Evolutionary conservation across 2,888 invertebrate species (phyloP).

Genomic region (Drosophila anceps): DNA sequence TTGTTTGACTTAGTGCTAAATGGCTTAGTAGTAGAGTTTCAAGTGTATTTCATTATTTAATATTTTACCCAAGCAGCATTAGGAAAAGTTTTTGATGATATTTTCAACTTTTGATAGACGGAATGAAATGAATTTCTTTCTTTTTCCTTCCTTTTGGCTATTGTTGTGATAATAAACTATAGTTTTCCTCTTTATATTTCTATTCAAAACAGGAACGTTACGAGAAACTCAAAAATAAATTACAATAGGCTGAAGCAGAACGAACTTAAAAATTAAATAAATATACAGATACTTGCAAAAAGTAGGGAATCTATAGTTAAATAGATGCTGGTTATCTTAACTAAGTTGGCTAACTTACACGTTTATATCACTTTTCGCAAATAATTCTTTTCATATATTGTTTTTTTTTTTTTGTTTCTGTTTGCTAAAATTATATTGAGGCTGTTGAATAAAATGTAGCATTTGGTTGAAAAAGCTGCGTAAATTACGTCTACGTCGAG

Average conservation of each 20-base stretch:
- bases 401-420: conserved; percentile 1
- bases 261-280: conserved; percentile 62
- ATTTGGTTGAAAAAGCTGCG: conserved; percentile 54
- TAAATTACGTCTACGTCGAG: conserved; percentile 11
- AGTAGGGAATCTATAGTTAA: conserved; percentile 38
- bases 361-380: conserved; percentile 84
- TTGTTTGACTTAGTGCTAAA: conserved; percentile 68
- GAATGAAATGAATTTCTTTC: conserved; percentile 24
- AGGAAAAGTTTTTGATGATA: conserved; percentile 24
- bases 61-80: conserved; percentile 72
- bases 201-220: conserved; percentile 67
- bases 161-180: conserved; percentile 34
- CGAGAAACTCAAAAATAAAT: conserved; percentile 53
- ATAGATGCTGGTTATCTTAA: conserved; percentile 48
- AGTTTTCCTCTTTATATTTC: conserved; percentile 14
- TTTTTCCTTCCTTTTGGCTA: conserved; percentile 20
- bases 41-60: conserved; percentile 21
- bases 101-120: conserved; percentile 27
- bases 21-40: conserved; percentile 55
- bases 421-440: conserved; percentile 67
- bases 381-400: conserved; percentile 64
- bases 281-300: conserved; percentile 66
- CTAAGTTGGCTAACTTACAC: conserved; percentile 79
- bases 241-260: conserved; percentile 51
- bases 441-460: conserved; percentile 66